Percentiles rank a stretch among this genome's conserved stretches.
Evolutionary conservation across 1,140 invertebrate genomes (phyloP).

Genomic region (Chrysopa pallens): DNA sequence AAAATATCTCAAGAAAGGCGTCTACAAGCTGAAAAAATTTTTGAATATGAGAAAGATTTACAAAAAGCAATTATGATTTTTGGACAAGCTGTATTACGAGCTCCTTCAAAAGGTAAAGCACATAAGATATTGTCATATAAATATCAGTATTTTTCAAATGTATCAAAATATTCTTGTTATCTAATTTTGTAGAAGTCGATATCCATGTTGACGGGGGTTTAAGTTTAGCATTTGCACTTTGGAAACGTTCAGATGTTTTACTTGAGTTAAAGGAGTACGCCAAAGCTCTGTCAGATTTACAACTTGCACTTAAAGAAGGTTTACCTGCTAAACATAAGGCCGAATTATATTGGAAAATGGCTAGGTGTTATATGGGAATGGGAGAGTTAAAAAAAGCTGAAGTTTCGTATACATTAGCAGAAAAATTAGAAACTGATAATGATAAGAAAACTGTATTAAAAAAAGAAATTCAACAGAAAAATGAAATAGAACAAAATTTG

Average conservation of each 20-base stretch:
- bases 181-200: background rate
- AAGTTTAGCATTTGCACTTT: constrained; percentile 36
- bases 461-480: background rate
- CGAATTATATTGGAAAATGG: constrained; percentile 41
- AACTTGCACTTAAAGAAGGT: constrained; percentile 35
- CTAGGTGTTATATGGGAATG: constrained; percentile 36
- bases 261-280: constrained; percentile 27
- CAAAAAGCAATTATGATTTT: constrained; percentile 34
- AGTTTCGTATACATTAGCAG: constrained; percentile 35
- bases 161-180: background rate
- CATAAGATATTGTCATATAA: background rate
- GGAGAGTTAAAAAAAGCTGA: constrained; percentile 29
- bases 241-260: constrained; percentile 35
- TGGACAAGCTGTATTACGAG: constrained; percentile 41
- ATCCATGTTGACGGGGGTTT: constrained; percentile 32
- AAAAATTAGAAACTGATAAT: constrained; percentile 26
- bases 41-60: constrained; percentile 24
- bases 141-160: background rate
- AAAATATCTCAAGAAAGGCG: constrained; percentile 25
- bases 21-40: constrained; percentile 25
- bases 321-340: constrained; percentile 30
- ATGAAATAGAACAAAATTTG: constrained; percentile 1
- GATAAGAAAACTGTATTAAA: constrained; percentile 11
- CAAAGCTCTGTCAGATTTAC: constrained; percentile 38
- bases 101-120: constrained; percentile 28